These are phyloP conservation scores for Anadara kagoshimensis DNA, from an alignment of 1,140 invertebrate species.

Conservation along the genomic window DNA sequence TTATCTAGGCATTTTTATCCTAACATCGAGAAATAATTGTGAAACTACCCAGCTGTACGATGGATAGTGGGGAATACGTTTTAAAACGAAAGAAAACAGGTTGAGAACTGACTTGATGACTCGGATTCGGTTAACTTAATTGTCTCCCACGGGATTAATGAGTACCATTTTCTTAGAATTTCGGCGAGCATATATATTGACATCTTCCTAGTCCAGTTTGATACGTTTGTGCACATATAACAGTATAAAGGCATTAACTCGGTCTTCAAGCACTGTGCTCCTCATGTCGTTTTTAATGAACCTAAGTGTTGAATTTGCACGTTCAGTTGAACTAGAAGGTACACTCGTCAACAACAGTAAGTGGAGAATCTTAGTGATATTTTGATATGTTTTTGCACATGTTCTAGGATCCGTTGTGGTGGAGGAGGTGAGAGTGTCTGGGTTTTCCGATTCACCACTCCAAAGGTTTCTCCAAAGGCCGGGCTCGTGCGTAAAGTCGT, in stretches of 20 bases:
- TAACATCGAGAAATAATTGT: no score
- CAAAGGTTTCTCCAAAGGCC: conserved; percentile 20
- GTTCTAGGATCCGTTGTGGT: conserved; percentile 1
- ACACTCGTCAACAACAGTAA: conserved; percentile 16
- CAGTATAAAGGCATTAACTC: conserved; percentile 23
- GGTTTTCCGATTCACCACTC: conserved; percentile 3
- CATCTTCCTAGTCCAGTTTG: conserved; percentile 16
- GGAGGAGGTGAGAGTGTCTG: conserved; percentile 4
- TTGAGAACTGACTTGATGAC: no score
- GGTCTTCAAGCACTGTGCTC: conserved; percentile 27
- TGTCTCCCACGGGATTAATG: conserved; percentile 2
- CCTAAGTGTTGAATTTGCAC: conserved; percentile 27
- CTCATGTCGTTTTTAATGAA: conserved; percentile 16
- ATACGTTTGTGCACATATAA: conserved; percentile 32
- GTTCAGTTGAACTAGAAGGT: conserved; percentile 11
- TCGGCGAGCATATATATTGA: conserved; percentile 10
- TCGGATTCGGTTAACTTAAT: no score
- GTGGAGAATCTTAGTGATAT: conserved; percentile 17
- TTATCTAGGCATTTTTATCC: no score
- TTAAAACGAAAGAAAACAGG: no score
- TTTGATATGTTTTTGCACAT: conserved; percentile 21
- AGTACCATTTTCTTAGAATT: conserved; percentile 23
- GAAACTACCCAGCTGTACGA: no score
- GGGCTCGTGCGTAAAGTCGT: conserved; percentile 13
- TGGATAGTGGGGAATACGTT: no score